Evolutionary conservation across 2,888 invertebrate species (phyloP).

Genomic region (Sepioteuthis lessoniana): DNA sequence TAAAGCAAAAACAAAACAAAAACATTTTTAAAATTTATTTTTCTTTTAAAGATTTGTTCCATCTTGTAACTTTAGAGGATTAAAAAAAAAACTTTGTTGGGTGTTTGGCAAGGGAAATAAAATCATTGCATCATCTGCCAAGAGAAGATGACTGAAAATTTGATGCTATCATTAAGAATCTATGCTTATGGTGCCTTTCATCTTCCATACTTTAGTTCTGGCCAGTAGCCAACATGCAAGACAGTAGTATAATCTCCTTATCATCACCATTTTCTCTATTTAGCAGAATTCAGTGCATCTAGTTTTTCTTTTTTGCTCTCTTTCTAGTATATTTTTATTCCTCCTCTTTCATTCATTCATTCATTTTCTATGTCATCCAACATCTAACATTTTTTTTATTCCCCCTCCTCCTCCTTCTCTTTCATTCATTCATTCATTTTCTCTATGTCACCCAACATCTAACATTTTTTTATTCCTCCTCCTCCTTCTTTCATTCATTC

Average conservation of each 20-base stretch:
- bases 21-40: background rate
- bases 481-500: too few relatives aligned
- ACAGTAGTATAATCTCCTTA: background rate
- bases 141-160: conserved; percentile 40
- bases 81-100: background rate
- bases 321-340: background rate
- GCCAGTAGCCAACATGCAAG: background rate
- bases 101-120: conserved; percentile 38
- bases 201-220: background rate
- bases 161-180: background rate
- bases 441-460: too few relatives aligned
- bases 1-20: background rate
- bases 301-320: background rate
- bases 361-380: background rate
- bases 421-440: background rate
- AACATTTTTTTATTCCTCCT: too few relatives aligned
- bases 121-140: conserved; percentile 39
- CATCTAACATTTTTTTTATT: background rate
- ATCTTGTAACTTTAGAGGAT: background rate
- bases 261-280: background rate
- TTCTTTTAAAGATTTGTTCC: conserved; percentile 15
- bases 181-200: conserved; percentile 21
- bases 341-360: background rate
- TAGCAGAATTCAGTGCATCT: background rate
- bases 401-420: background rate